These are phyloP conservation scores for Aquatica leii DNA, from an alignment of 2,888 invertebrate species.

Conservation along the genomic window DNA sequence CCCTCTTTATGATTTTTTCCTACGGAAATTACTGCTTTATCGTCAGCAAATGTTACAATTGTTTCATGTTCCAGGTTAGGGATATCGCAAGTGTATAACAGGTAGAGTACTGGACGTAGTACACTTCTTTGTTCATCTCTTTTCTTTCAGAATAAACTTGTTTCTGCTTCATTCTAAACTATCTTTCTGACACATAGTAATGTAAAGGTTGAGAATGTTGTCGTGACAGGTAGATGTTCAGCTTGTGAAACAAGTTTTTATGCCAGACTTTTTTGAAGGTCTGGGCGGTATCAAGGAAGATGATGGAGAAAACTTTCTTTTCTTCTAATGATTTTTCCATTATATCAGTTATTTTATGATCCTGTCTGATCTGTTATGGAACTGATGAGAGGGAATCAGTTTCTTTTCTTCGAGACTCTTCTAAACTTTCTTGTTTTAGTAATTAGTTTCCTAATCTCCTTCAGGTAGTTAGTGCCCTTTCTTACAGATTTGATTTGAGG, in stretches of 20 bases:
- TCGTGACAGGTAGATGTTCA: constrained; percentile 22
- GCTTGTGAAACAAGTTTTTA: constrained; percentile 21
- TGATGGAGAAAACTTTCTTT: too few species aligned
- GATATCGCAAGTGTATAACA: constrained; percentile 3
- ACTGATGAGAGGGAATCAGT: constrained; percentile 3
- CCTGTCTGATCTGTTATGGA: not conserved
- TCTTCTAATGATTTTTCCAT: constrained; percentile 26
- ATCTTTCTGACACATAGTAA: constrained; percentile 17
- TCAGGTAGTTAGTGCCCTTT: too few species aligned
- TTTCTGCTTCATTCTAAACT: constrained; percentile 26
- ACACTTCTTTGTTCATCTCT: constrained; percentile 20
- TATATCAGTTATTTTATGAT: constrained; percentile 12
- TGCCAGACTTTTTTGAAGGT: constrained; percentile 32
- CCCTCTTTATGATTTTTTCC: constrained; percentile 4
- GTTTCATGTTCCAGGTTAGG: not conserved
- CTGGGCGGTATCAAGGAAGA: too few species aligned
- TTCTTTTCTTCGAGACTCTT: constrained; percentile 19
- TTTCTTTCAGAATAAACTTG: constrained; percentile 22
- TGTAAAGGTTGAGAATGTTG: constrained; percentile 11
- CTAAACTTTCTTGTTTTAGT: too few species aligned
- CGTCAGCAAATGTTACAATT: constrained; percentile 28
- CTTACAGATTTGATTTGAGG: too few species aligned
- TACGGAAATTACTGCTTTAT: constrained; percentile 22
- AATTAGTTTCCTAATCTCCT: too few species aligned
- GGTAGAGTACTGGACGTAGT: constrained; percentile 20